Conservation (phyloP, 1,140 invertebrate genomes). For the Teleopsis dalmanni region DNA sequence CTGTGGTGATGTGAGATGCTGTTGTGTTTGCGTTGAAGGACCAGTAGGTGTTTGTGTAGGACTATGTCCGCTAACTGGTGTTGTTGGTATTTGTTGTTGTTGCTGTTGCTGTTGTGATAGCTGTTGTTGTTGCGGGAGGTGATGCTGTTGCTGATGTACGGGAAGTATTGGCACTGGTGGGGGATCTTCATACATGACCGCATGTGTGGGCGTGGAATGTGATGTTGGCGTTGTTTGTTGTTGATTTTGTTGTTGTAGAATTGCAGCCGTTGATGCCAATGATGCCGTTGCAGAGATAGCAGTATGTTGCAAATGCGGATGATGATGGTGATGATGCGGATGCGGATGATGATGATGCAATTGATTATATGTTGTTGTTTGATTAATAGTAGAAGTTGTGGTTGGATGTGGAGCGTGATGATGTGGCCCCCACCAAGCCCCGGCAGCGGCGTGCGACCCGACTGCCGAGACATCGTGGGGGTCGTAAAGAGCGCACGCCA, state of each 20-base stretch:
- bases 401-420: slow-evolving; percentile 28
- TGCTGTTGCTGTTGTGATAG: slow-evolving; percentile 30
- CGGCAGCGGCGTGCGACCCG: slow-evolving; percentile 46
- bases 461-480: slow-evolving; percentile 47
- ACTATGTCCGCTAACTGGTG: slow-evolving; percentile 33
- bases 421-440: slow-evolving; percentile 45
- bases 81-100: slow-evolving; percentile 29
- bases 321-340: slow-evolving; percentile 17
- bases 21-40: slow-evolving; percentile 27
- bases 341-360: slow-evolving; percentile 21
- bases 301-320: slow-evolving; percentile 22
- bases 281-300: slow-evolving; percentile 17
- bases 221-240: slow-evolving; percentile 33
- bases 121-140: slow-evolving; percentile 22
- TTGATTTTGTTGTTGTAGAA: slow-evolving; percentile 16
- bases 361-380: slow-evolving; percentile 13
- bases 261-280: slow-evolving; percentile 17
- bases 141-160: slow-evolving; percentile 19
- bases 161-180: slow-evolving; percentile 36
- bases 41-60: slow-evolving; percentile 35
- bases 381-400: slow-evolving; percentile 14
- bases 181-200: slow-evolving; percentile 43
- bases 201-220: slow-evolving; percentile 44
- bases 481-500: slow-evolving; percentile 46
- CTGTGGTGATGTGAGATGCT: slow-evolving; percentile 39